Evolutionary conservation across 2,113 vertebrate genomes (phyloP).

Genomic region (Indri indri): DNA sequence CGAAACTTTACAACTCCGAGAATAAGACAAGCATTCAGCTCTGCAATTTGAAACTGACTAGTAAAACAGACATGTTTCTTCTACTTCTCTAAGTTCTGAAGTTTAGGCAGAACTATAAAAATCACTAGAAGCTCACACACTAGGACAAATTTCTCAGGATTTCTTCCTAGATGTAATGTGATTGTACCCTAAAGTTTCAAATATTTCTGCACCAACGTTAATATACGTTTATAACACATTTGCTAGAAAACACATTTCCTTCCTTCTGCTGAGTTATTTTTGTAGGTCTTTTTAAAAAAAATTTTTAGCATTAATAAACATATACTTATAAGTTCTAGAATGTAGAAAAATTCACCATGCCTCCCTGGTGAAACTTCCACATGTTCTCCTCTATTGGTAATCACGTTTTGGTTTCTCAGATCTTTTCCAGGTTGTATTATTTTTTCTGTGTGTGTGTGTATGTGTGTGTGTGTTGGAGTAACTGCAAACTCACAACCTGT

Average conservation of each 20-base stretch:
- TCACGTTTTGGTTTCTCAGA: neutral
- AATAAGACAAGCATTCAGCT: neutral
- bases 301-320: neutral
- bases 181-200: neutral
- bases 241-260: neutral
- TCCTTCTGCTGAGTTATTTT: neutral
- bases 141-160: neutral
- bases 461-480: neutral
- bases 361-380: neutral
- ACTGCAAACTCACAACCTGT: constrained; percentile 19
- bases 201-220: neutral
- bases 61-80: neutral
- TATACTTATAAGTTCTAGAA: neutral
- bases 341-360: neutral
- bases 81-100: neutral
- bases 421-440: neutral
- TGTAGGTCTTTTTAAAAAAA: neutral
- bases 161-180: neutral
- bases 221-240: neutral
- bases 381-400: neutral
- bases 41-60: neutral
- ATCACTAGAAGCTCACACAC: neutral
- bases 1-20: neutral
- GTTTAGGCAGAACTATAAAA: neutral
- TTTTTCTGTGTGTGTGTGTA: neutral